Evolutionary conservation across 2,888 invertebrate species (phyloP).

Genomic region (Amphipoea lucens): DNA sequence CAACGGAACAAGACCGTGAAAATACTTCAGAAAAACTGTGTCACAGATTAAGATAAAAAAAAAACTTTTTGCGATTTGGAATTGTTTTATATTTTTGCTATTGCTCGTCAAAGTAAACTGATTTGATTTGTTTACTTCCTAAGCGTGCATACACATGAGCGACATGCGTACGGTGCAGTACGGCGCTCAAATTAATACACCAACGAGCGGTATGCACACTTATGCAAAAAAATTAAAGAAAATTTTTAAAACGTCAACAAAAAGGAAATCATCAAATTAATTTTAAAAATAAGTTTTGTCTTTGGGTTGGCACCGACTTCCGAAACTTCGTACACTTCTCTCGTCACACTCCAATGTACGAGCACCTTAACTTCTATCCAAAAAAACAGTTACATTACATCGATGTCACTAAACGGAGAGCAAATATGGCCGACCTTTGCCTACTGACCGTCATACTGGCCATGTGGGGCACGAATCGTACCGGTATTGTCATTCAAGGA

Average conservation of each 20-base stretch:
- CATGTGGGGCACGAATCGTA: constrained; percentile 34
- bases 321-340: background rate
- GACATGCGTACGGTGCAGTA: no score
- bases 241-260: no score
- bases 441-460: constrained; percentile 51
- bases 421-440: constrained; percentile 64
- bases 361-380: constrained; percentile 23
- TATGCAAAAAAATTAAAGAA: no score
- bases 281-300: background rate
- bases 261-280: background rate
- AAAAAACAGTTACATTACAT: constrained; percentile 42
- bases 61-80: background rate
- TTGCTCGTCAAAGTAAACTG: background rate
- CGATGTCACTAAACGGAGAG: constrained; percentile 48
- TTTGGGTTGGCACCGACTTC: background rate
- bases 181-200: no score
- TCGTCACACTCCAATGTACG: constrained; percentile 25
- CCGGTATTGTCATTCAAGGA: constrained; percentile 52
- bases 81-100: no score
- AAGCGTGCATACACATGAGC: no score
- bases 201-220: no score
- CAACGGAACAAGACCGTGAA: constrained; percentile 39
- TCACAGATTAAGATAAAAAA: background rate
- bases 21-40: constrained; percentile 18
- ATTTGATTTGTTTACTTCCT: background rate